Evolutionary conservation across 2,888 invertebrate genomes (phyloP).

Genomic region (Podotricha telesiphe): DNA sequence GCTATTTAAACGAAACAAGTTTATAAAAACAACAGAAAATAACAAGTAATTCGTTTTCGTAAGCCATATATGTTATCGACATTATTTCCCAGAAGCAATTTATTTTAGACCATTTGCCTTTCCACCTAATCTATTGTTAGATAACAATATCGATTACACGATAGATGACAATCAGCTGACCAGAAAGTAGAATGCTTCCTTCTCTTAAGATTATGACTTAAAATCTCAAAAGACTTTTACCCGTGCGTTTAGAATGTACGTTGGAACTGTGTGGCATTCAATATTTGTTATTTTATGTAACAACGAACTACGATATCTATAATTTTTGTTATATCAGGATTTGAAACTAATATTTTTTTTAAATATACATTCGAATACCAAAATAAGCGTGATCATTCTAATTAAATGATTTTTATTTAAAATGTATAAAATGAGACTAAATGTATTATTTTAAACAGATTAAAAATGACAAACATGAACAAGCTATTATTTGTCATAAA

Average conservation of each 20-base stretch:
- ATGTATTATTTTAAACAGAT: no score
- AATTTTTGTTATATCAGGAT: no score
- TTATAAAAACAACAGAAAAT: no score
- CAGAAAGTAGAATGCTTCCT: slow-evolving; percentile 21
- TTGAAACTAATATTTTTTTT: no score
- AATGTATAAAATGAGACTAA: no score
- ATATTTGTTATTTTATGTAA: background rate
- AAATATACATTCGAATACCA: no score
- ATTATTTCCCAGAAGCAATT: slow-evolving; percentile 20
- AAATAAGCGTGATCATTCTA: no score
- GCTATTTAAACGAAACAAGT: no score
- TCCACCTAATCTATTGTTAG: slow-evolving; percentile 21
- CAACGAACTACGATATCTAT: background rate
- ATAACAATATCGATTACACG: slow-evolving; percentile 27
- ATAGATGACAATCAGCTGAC: slow-evolving; percentile 24
- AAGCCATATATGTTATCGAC: background rate
- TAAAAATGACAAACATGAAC: no score
- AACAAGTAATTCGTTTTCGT: no score
- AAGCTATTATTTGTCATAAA: no score
- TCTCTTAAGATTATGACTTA: background rate
- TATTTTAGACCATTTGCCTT: slow-evolving; percentile 20
- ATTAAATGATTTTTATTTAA: no score
- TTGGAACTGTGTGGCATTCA: background rate
- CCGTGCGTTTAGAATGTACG: background rate
- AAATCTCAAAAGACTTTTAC: slow-evolving; percentile 1